Evolutionary conservation across 1,140 invertebrate species (phyloP).

Genomic region (Parapsyche elsis): DNA sequence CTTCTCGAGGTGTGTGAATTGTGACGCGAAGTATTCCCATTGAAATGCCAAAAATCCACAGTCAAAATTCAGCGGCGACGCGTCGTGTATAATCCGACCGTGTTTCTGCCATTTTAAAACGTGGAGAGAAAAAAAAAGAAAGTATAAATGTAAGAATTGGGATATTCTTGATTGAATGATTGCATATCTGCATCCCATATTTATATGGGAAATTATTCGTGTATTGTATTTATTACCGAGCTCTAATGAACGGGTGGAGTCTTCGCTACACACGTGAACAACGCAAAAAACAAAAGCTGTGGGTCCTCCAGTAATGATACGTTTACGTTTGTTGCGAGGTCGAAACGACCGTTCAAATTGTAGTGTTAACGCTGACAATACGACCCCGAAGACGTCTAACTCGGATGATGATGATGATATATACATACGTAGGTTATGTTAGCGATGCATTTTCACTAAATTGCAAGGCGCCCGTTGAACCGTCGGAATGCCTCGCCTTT

Average conservation of each 20-base stretch:
- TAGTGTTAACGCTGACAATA: slow-evolving; percentile 21
- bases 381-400: neutral
- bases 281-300: slow-evolving; percentile 1
- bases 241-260: slow-evolving; percentile 31
- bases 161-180: slow-evolving; percentile 35
- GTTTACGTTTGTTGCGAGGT: slow-evolving; percentile 24
- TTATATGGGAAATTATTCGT: slow-evolving; percentile 29
- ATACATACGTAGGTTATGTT: neutral
- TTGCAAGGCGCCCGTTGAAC: slow-evolving; percentile 7
- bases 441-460: slow-evolving; percentile 16
- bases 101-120: neutral
- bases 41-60: slow-evolving; percentile 22
- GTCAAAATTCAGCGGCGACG: neutral
- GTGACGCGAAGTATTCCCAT: slow-evolving; percentile 23
- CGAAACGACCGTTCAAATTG: slow-evolving; percentile 31
- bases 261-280: neutral
- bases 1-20: slow-evolving; percentile 21
- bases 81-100: neutral
- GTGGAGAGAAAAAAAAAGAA: no score
- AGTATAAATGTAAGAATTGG: neutral
- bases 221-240: slow-evolving; percentile 25
- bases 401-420: neutral
- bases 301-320: slow-evolving; percentile 25
- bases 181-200: neutral
- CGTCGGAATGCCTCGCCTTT: neutral